Base-by-base conservation (phyloP, 2,888 invertebrate species). In the Masnerella sp. region DNA sequence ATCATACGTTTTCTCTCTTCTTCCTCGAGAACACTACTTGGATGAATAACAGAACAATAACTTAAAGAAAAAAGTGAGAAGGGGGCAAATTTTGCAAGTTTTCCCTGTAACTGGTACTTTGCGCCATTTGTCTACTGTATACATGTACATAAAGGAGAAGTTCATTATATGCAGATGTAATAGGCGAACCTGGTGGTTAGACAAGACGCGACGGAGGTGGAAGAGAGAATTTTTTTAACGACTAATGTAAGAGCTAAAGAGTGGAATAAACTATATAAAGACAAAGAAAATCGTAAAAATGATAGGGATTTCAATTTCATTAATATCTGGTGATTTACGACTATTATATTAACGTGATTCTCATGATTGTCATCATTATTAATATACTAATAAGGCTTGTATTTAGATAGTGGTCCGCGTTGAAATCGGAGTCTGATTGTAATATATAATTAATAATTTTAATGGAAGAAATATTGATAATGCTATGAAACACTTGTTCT, bases 301-400 rank as follows among this genome's bases (percentile, higher is more conserved):
- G 14, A 40, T 56, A 56, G 56, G 36, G 30, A 67, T 58, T 68
- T 67, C 45, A 65, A 54, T 67, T 72, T 59, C 38, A 59, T 65
- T 72, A 72, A 67, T 67, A 42, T 65, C 61, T 72, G 72, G 65
- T 72, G 67, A 72, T 72, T 72, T 72, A 72, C 42, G 54, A 51
- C 71, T 62, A 64, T 65, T 64, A 65, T 71, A 72, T 72, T 65
- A 72, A 72, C 59, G 71, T 72, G 71, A 72, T 72, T 59, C 71
- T 72, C 65, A 72, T 72, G 71, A 72, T 72, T 72, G 71, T 72
- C 71, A 71, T 64, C 47, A 72, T 72, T 65, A 72, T 59, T 72
- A 72, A 65, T 65, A 72, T 59, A 72, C 71, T 72, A 65, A 72
- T 72, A 72, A 72, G 71, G 71, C 71, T 72, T 72, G 71, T 65